Evolutionary conservation across 1,140 invertebrate genomes (phyloP).

Genomic region (Drosophila kikkawai): DNA sequence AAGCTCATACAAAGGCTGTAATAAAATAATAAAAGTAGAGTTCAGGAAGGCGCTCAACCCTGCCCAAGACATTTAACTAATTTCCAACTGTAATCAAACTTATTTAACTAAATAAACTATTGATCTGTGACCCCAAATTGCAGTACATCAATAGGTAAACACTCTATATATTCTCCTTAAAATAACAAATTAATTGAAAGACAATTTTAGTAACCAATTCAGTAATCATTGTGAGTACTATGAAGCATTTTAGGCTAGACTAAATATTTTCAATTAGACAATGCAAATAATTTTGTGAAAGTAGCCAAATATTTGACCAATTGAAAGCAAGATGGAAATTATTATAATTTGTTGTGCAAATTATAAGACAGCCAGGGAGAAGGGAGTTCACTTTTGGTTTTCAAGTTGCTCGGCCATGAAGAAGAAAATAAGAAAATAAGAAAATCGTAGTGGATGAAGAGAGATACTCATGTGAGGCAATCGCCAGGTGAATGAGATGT

Average conservation of each 20-base stretch:
- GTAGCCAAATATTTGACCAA: constrained; percentile 58
- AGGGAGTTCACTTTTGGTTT: constrained; percentile 52
- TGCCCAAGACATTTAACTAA: not conserved
- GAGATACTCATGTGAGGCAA: constrained; percentile 35
- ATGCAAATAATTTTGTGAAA: constrained; percentile 42
- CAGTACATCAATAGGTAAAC: not conserved
- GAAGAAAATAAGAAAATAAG: not conserved
- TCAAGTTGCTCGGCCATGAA: constrained; percentile 21
- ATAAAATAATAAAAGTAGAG: not conserved
- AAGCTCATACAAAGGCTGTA: not conserved
- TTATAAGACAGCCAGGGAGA: constrained; percentile 5
- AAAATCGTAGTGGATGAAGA: not conserved
- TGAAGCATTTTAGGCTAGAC: not conserved
- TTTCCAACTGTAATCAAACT: not conserved
- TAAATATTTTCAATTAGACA: constrained; percentile 7
- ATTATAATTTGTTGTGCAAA: constrained; percentile 38
- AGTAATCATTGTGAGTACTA: not conserved
- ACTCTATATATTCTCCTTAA: not conserved
- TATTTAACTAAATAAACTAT: not conserved
- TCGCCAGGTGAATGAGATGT: constrained; percentile 47
- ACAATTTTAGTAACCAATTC: constrained; percentile 6
- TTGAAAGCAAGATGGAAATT: constrained; percentile 33
- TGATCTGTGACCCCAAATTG: not conserved
- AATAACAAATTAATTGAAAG: constrained; percentile 31
- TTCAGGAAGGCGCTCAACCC: not conserved